Evolutionary conservation across 1,140 invertebrate species (phyloP).

Genomic region (Cephus cinctus): DNA sequence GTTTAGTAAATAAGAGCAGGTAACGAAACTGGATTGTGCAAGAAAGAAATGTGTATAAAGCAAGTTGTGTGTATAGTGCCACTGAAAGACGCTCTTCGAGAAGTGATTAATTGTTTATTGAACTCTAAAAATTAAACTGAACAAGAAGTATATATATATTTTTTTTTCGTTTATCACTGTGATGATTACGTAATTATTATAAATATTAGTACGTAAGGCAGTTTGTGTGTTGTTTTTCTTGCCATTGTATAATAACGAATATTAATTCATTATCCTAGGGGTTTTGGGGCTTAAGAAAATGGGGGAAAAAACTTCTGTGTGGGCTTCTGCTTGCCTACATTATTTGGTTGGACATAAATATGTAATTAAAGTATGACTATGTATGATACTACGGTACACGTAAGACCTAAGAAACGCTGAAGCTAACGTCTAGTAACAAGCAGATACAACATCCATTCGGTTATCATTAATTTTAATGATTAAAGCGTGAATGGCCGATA

Average conservation of each 20-base stretch:
- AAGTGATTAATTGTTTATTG: constrained; percentile 29
- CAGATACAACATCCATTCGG: constrained; percentile 26
- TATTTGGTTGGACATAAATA: constrained; percentile 38
- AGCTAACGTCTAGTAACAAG: constrained; percentile 30
- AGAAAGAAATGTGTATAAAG: constrained; percentile 16
- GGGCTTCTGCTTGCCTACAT: constrained; percentile 39
- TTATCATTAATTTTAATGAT: too few relatives aligned
- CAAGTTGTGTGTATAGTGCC: constrained; percentile 30
- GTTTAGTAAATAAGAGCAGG: neutral
- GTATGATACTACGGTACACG: constrained; percentile 34
- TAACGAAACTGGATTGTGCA: neutral
- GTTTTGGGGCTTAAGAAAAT: constrained; percentile 27
- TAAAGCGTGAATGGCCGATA: too few relatives aligned
- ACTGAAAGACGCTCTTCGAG: constrained; percentile 23
- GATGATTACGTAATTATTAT: constrained; percentile 52
- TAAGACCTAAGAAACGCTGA: constrained; percentile 21
- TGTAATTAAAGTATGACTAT: constrained; percentile 37
- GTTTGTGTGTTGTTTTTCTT: constrained; percentile 51
- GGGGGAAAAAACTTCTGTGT: constrained; percentile 22
- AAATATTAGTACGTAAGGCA: constrained; percentile 46
- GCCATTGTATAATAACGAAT: constrained; percentile 35
- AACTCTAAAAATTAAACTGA: constrained; percentile 31
- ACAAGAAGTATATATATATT: constrained; percentile 42
- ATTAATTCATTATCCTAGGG: constrained; percentile 26
- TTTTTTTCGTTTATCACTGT: constrained; percentile 56